Base-by-base conservation (phyloP, 1,140 invertebrate species). In the Steinernema khuongi region DNA sequence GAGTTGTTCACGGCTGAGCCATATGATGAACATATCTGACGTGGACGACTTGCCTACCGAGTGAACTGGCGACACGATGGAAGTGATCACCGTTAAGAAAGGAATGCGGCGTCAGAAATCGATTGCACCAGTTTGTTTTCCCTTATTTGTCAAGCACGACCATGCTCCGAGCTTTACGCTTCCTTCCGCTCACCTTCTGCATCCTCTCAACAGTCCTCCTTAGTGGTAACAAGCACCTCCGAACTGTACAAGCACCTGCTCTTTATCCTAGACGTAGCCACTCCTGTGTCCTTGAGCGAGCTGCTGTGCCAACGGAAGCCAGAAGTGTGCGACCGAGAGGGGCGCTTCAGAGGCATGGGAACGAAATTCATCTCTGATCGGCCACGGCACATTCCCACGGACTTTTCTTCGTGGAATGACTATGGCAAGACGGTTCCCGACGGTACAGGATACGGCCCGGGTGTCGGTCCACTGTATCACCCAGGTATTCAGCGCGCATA, bases 381-480 rank as follows among this genome's bases (percentile, higher is more conserved):
- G 4, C 50, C 14, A 30, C 72, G 33, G 50, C 50, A 60, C 19
- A 7, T 67, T 1, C 71, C 71, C 11, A 68, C 19, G 1, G 41
- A 72, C 31, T 72, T 72, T 7, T 66, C 31, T 17, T 66, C 43
- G 2, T 72, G 71, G 71, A 44, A 33, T 2, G 71, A 72, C 31
- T 72, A 72, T 29, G 71, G 71, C 19, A 43, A 26, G 22, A 72
- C 43, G 0, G 29, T 66, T 29, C 43, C 44, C 17, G 71, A 72
- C 66, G 71, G 71, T 17, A 72, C 71, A 31, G 71, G 71, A 19
- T 72, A 72, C 31, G 71, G 71, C 17, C 31, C 43, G 7, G 71
- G 71, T 0, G 28, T 72, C n/a, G 71, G 71, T 18, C 71, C 71
- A 19, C 26, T 19, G 19, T 72, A 68, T 60, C 28, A 32, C 18